Conservation (phyloP, 53 echinoderm and acorn worm genomes). For the Astropecten irregularis region DNA sequence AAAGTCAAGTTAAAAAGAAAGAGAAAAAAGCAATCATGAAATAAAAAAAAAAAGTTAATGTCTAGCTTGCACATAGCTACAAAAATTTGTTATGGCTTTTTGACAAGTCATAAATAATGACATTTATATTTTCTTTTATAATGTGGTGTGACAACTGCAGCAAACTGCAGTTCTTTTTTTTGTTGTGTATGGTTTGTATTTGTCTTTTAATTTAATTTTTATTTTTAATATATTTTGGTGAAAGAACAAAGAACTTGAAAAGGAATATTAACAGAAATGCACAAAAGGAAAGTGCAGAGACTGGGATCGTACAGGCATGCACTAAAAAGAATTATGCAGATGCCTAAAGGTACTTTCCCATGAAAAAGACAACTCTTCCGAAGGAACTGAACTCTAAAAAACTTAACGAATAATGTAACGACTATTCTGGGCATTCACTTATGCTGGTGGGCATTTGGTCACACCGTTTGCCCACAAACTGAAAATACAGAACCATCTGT, state of each 20-base stretch:
- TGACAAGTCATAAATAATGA: slow-evolving; percentile 36
- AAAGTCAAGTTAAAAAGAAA: slow-evolving; percentile 32
- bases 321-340: neutral
- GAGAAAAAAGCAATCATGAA: too few relatives aligned
- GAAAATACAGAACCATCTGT: slow-evolving; percentile 32
- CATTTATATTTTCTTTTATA: slow-evolving; percentile 23
- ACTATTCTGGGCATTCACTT: neutral
- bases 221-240: neutral
- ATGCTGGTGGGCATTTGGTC: neutral
- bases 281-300: too few relatives aligned
- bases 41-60: neutral
- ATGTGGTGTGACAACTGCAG: slow-evolving; percentile 28
- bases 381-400: slow-evolving; percentile 9
- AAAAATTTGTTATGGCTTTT: slow-evolving; percentile 7
- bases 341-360: slow-evolving; percentile 2
- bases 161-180: slow-evolving; percentile 19
- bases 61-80: slow-evolving; percentile 13
- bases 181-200: slow-evolving; percentile 54
- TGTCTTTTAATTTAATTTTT: slow-evolving; percentile 2
- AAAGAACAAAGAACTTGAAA: neutral
- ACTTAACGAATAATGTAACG: too few relatives aligned
- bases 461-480: neutral
- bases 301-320: slow-evolving; percentile 17
- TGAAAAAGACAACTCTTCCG: neutral
- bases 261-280: too few relatives aligned